Evolutionary conservation across 2,113 vertebrate genomes (phyloP), one percentile per base, ranked within the genome.

Genomic region (Xenopus laevis): DNA sequence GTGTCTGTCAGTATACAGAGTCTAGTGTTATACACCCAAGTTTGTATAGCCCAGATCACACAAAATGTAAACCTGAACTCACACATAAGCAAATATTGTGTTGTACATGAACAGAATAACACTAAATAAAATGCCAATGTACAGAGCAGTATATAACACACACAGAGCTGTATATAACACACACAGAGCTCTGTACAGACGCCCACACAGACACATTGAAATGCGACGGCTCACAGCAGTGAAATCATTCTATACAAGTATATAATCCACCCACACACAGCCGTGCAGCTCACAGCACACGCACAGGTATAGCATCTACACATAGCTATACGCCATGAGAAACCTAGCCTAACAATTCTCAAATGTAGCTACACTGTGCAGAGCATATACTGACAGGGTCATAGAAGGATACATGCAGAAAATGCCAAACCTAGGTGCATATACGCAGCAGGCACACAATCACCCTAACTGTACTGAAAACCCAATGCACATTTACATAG

Each of bases 171-270:
- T 75, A 68, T 75, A 75, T 68, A 75, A 53, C 61, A 68, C 15
- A 75, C 73, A 75, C 65, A 44, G 65, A 63, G 65, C 65, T 75
- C 73, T 75, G 58, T 75, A 65, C 73, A 69, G 58, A 75, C 73
- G 73, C 73, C 73, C 73, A 75, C 73, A 75, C 73, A 75, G 65
- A 75, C 73, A 74, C 71, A 75, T 75, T 75, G 73, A 75, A 75
- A 75, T 75, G 73, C 73, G 66, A 67, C 73, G 73, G 73, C 65
- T 75, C 73, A 69, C 73, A 75, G 73, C 73, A 69, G 73, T 75
- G 66, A 75, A 75, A 75, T 75, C 65, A 68, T 75, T 75, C 65
- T 75, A 75, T 75, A 75, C 73, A 69, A 75, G 73, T 75, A 69
- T 75, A 75, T 75, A 68, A 75, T 75, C 73, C 73, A 68, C 73